Evolutionary conservation across 2,888 invertebrate genomes (phyloP).

Genomic region (Rhingia rostrata): DNA sequence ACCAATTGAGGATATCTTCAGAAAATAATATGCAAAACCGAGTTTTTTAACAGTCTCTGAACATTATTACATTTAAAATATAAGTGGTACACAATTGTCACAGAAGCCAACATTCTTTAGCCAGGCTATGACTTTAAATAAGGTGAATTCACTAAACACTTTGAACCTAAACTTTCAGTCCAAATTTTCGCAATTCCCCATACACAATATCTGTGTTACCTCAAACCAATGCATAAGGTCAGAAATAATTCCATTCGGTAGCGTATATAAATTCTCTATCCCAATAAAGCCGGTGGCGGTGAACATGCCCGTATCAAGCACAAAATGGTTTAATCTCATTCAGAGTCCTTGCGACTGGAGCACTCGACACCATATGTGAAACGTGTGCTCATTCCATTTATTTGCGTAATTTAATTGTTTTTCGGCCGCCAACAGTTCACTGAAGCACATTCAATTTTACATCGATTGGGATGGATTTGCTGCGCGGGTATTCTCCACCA

Average conservation of each 20-base stretch:
- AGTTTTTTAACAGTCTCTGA: too few relatives aligned
- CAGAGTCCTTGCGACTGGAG: not conserved
- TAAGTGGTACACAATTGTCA: too few relatives aligned
- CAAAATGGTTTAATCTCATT: slow-evolving; percentile 15
- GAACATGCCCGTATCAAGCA: slow-evolving; percentile 1
- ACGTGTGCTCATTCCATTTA: slow-evolving; percentile 38
- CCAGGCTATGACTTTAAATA: too few relatives aligned
- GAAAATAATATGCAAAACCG: too few relatives aligned
- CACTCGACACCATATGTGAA: not conserved
- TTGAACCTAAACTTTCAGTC: too few relatives aligned
- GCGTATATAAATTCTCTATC: too few relatives aligned
- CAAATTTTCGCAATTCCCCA: not conserved
- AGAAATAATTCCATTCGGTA: not conserved
- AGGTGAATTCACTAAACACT: too few relatives aligned
- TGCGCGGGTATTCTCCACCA: slow-evolving; percentile 14
- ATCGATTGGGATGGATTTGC: slow-evolving; percentile 4
- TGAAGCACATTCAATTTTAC: slow-evolving; percentile 23
- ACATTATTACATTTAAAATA: too few relatives aligned
- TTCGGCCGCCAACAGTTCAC: slow-evolving; percentile 2
- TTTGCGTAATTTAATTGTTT: slow-evolving; percentile 55
- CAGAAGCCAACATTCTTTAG: too few relatives aligned
- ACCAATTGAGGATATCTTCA: too few relatives aligned
- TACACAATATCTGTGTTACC: not conserved
- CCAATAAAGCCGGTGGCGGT: not conserved
- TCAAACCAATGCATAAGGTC: slow-evolving; percentile 1